phyloP scores from a whole-genome alignment of 2,888 invertebrate genomes.

The Drosophila eohydei region DNA sequence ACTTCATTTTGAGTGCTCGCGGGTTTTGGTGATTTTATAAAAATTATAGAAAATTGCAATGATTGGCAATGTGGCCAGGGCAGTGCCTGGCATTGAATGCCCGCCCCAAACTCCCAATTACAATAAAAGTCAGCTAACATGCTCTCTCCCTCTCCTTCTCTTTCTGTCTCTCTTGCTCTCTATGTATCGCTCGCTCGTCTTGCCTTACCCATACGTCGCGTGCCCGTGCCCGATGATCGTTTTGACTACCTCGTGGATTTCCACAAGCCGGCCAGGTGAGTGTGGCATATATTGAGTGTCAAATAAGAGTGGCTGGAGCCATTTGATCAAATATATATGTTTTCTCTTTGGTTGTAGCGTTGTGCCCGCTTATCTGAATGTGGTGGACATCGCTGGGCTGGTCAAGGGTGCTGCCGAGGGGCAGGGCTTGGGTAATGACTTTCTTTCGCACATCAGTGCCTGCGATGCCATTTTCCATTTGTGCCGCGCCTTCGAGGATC shows the following conservation, averaged over 20 bases:
- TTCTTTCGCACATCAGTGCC: conserved; percentile 98
- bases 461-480: conserved; percentile 99
- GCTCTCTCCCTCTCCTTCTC: conserved; percentile 23
- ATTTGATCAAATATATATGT: neutral
- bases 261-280: conserved; percentile 97
- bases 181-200: conserved; percentile 8
- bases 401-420: conserved; percentile 99
- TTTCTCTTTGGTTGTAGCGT: conserved; percentile 87
- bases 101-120: conserved; percentile 22
- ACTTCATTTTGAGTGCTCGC: conserved; percentile 76
- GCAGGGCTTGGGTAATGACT: conserved; percentile 96
- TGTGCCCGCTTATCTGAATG: conserved; percentile 98
- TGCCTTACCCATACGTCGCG: conserved; percentile 90
- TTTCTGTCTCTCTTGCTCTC: conserved; percentile 1
- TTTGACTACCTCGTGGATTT: conserved; percentile 97
- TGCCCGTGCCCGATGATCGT: conserved; percentile 97
- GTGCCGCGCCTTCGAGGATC: conserved; percentile 98
- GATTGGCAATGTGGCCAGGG: conserved; percentile 61
- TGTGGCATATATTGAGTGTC: conserved; percentile 28
- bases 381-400: conserved; percentile 99
- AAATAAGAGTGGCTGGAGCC: conserved; percentile 21
- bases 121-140: conserved; percentile 51
- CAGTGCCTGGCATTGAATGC: conserved; percentile 35
- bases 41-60: conserved; percentile 84
- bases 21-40: conserved; percentile 68